These are phyloP conservation scores for Syngnathus floridae DNA, from an alignment of 2,113 vertebrate genomes.

Conservation along the genomic window DNA sequence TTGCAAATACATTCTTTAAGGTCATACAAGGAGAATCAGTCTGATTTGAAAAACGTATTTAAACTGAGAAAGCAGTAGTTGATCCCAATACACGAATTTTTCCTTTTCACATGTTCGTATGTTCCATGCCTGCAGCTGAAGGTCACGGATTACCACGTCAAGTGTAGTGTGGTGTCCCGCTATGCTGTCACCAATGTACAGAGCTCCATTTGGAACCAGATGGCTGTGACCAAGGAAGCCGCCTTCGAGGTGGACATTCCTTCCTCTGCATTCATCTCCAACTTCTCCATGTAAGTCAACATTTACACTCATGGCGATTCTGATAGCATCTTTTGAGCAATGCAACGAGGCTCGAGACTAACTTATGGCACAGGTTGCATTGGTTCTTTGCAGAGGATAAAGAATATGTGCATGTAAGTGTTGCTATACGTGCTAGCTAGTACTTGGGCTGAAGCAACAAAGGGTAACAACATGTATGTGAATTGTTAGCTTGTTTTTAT, in stretches of 20 bases:
- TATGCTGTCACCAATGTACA: constrained; percentile 74
- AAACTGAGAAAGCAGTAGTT: neutral
- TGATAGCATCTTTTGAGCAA: too few relatives aligned
- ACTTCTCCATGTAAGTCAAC: constrained; percentile 79
- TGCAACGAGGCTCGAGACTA: too few relatives aligned
- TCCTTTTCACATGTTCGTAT: neutral
- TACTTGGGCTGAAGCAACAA: too few relatives aligned
- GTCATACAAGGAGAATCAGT: too few relatives aligned
- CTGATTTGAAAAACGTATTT: too few relatives aligned
- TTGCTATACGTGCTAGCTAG: too few relatives aligned
- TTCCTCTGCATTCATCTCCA: constrained; percentile 78
- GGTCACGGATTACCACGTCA: constrained; percentile 74
- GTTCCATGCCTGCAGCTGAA: constrained; percentile 57
- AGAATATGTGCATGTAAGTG: too few relatives aligned
- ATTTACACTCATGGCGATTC: neutral
- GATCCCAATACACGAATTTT: neutral
- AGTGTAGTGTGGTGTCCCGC: constrained; percentile 71
- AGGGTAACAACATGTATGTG: too few relatives aligned
- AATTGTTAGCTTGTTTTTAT: too few relatives aligned
- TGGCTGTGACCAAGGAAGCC: constrained; percentile 71
- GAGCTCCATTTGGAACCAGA: constrained; percentile 73
- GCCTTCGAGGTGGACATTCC: constrained; percentile 79
- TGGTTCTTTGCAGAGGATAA: too few relatives aligned
- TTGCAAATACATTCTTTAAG: too few relatives aligned
- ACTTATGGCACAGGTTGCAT: too few relatives aligned